These are phyloP conservation scores for Penaeus japonicus DNA, from an alignment of 1,140 invertebrate species.

Conservation along the genomic window DNA sequence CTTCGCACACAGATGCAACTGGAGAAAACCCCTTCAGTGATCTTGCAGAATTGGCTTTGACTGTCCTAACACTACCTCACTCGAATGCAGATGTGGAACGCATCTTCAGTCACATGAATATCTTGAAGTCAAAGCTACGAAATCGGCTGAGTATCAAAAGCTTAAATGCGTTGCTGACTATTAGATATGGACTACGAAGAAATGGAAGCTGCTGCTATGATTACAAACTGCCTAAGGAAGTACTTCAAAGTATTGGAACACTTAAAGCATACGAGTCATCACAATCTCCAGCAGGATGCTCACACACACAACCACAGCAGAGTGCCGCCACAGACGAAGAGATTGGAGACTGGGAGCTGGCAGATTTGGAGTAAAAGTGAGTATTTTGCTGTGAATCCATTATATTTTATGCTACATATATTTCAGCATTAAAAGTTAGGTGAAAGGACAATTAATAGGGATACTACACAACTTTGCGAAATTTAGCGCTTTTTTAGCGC, in stretches of 20 bases:
- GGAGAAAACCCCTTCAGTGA: not conserved
- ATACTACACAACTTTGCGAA: no score
- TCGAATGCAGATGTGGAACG: slow-evolving; percentile 2
- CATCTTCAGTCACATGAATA: slow-evolving; percentile 7
- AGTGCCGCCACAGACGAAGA: no score
- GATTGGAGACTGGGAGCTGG: no score
- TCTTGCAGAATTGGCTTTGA: not conserved
- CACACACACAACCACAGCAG: no score
- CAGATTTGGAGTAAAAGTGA: no score
- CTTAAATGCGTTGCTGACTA: not conserved
- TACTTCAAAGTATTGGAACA: not conserved
- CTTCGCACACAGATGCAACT: not conserved
- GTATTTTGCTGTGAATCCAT: no score
- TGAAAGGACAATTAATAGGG: no score
- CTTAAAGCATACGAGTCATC: no score
- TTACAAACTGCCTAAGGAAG: not conserved
- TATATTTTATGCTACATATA: no score
- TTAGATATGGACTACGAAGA: slow-evolving; percentile 8
- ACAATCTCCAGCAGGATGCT: no score
- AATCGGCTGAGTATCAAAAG: not conserved
- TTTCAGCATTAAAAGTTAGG: no score
- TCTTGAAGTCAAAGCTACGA: not conserved
- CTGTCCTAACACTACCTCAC: not conserved
- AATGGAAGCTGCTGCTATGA: slow-evolving; percentile 1
- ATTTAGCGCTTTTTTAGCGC: no score